These are phyloP conservation scores for Danio rerio DNA, from an alignment of 2,113 vertebrate genomes.

Conservation along the genomic window GRCz12tu NC_133176.1:21111501-21112000, in stretches of 20 bases:
- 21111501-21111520: constrained; percentile 60
- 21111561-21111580: constrained; percentile 76
- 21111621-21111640: constrained; percentile 73
- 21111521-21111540: constrained; percentile 67
- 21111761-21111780: constrained; percentile 82
- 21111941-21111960: not conserved
- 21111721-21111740: constrained; percentile 84
- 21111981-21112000: not conserved
- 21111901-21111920: constrained; percentile 62
- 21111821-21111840: constrained; percentile 82
- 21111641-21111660: constrained; percentile 79
- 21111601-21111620: constrained; percentile 69
- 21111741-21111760: constrained; percentile 74
- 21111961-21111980: not conserved
- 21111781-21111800: constrained; percentile 87
- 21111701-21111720: constrained; percentile 82
- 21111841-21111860: constrained; percentile 85
- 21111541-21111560: constrained; percentile 75
- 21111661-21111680: constrained; percentile 72
- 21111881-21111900: constrained; percentile 86
- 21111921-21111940: not conserved
- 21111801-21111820: constrained; percentile 85
- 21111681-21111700: constrained; percentile 70
- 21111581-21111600: constrained; percentile 73
- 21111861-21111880: constrained; percentile 82